phyloP scores from a whole-genome alignment of 2,797 vertebrate genomes.

The Miichthys miiuy region DNA sequence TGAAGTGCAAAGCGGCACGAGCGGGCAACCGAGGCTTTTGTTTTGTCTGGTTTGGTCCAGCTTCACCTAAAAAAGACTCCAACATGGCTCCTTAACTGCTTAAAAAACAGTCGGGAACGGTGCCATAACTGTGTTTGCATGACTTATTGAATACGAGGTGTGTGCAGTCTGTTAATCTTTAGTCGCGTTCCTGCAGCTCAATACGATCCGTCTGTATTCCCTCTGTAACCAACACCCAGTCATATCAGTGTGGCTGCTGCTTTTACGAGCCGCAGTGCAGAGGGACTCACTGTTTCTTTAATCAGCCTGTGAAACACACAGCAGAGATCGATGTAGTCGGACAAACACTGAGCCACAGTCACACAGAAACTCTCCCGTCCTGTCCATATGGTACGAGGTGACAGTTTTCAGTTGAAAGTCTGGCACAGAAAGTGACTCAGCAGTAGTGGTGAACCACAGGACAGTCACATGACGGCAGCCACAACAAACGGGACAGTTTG shows the following conservation, averaged over 20 bases:
- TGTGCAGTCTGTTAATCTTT: neutral
- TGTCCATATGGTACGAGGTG: neutral
- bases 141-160: neutral
- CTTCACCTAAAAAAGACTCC: no score
- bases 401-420: neutral
- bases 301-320: conserved; percentile 11
- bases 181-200: neutral
- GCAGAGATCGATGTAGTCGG: neutral
- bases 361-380: neutral
- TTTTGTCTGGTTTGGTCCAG: no score
- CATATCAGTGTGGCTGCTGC: conserved; percentile 15
- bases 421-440: neutral
- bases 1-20: no score
- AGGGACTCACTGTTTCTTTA: conserved; percentile 9
- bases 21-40: no score
- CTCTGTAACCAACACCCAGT: conserved; percentile 5
- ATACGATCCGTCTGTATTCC: neutral
- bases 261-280: conserved; percentile 37
- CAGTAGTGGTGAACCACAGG: conserved; percentile 8
- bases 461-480: conserved; percentile 49
- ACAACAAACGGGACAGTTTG: neutral
- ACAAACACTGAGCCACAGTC: neutral
- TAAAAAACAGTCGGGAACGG: no score
- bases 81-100: no score
- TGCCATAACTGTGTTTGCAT: no score